Percentiles rank a stretch among this genome's conserved stretches.
Conservation (phyloP, 2,888 invertebrate genomes). For the Oscheius sp. region DNA sequence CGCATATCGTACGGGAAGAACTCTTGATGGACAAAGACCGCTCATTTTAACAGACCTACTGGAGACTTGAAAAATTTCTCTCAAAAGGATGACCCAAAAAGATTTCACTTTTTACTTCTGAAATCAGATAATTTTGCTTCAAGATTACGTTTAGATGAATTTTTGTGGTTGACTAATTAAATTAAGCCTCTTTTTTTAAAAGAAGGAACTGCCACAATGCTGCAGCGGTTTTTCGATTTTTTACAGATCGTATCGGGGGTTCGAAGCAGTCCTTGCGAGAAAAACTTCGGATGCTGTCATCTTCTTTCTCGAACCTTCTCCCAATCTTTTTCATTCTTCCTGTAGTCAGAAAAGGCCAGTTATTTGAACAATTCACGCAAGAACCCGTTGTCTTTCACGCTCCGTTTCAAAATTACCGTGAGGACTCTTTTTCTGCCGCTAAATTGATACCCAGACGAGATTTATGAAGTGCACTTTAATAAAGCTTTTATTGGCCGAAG, state of each 20-base stretch:
- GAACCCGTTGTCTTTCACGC: constrained; percentile 20
- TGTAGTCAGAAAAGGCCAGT: constrained; percentile 29
- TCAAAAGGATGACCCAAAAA: neutral
- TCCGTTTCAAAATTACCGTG: constrained; percentile 18
- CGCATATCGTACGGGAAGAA: constrained; percentile 37
- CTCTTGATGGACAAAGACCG: constrained; percentile 32
- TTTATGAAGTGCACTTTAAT: no score
- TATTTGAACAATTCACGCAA: constrained; percentile 14
- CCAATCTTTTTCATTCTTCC: constrained; percentile 31
- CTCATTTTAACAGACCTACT: constrained; percentile 13
- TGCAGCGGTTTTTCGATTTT: no score
- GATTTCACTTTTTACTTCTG: neutral
- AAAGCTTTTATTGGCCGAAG: no score
- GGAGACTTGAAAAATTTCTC: neutral
- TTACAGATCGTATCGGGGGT: no score
- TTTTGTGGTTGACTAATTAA: neutral
- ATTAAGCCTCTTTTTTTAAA: neutral
- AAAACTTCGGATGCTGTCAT: no score
- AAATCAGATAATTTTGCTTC: neutral
- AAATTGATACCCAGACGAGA: neutral
- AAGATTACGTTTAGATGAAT: neutral
- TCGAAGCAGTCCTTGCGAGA: no score
- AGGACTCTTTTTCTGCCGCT: neutral
- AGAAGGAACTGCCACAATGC: neutral
- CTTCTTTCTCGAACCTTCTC: constrained; percentile 27